Evolutionary conservation across 2,797 vertebrate genomes (phyloP).

Genomic region (Toxotes lorentzi): DNA sequence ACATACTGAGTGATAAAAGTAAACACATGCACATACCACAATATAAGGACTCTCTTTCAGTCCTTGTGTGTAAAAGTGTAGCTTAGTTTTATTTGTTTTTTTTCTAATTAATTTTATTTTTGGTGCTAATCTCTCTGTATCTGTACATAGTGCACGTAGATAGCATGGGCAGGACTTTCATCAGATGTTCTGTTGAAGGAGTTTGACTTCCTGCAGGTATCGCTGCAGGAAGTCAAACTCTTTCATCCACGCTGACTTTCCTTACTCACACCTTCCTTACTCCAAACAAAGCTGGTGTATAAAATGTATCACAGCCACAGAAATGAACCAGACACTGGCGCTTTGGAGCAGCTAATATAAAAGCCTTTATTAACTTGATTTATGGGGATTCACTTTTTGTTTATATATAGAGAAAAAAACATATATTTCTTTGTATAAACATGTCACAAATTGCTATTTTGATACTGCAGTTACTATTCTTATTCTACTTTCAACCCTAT

Average conservation of each 20-base stretch:
- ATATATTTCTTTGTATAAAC: background rate
- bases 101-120: background rate
- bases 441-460: background rate
- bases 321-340: constrained; percentile 14
- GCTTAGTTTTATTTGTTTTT: background rate
- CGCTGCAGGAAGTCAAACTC: constrained; percentile 2
- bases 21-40: background rate
- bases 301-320: background rate
- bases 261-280: background rate
- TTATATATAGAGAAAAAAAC: background rate
- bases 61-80: background rate
- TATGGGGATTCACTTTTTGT: background rate
- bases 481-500: background rate
- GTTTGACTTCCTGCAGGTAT: constrained; percentile 23
- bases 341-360: constrained; percentile 17
- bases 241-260: background rate
- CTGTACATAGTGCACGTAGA: background rate
- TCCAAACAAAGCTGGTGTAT: constrained; percentile 1
- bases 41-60: background rate
- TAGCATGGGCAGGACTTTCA: background rate
- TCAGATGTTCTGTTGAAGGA: background rate
- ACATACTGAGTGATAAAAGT: background rate
- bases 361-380: constrained; percentile 16
- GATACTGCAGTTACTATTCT: background rate
- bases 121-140: background rate